Evolutionary conservation across 2,797 vertebrate genomes (phyloP).

Genomic region (Acipenser oxyrinchus): DNA sequence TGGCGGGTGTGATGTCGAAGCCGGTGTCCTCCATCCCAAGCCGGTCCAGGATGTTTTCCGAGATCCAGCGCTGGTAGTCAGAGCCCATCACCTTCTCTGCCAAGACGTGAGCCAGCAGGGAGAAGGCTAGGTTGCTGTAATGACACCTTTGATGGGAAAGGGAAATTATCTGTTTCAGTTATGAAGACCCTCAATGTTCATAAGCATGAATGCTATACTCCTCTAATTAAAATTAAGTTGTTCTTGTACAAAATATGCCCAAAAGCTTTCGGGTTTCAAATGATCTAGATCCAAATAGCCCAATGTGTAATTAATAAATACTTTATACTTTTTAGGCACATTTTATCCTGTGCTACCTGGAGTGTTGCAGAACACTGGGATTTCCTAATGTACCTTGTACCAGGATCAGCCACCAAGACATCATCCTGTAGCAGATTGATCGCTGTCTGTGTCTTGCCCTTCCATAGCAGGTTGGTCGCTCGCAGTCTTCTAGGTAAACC

Average conservation of each 20-base stretch:
- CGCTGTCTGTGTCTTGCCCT: slow-evolving; percentile 79
- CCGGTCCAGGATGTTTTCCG: slow-evolving; percentile 76
- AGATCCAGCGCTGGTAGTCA: slow-evolving; percentile 83
- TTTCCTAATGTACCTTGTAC: slow-evolving; percentile 67
- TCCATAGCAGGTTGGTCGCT: slow-evolving; percentile 85
- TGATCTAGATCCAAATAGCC: too few species aligned
- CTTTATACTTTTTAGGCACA: too few species aligned
- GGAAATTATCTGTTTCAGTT: not conserved
- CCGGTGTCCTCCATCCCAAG: slow-evolving; percentile 88
- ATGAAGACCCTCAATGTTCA: too few species aligned
- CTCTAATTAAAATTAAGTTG: too few species aligned
- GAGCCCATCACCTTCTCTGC: slow-evolving; percentile 63
- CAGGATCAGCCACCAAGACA: slow-evolving; percentile 80
- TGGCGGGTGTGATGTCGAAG: slow-evolving; percentile 66
- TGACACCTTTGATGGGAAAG: slow-evolving; percentile 67
- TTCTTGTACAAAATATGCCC: too few species aligned
- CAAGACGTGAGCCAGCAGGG: slow-evolving; percentile 80
- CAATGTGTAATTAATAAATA: too few species aligned
- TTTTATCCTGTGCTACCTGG: too few species aligned
- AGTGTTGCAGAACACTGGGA: too few species aligned
- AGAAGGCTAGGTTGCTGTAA: slow-evolving; percentile 91
- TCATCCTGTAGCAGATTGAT: slow-evolving; percentile 80
- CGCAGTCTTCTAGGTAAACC: slow-evolving; percentile 81
- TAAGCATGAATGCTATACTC: too few species aligned
- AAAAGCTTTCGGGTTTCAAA: too few species aligned